Evolutionary conservation across 2,113 vertebrate genomes (phyloP).

Genomic region (Misgurnus mizolepis): DNA sequence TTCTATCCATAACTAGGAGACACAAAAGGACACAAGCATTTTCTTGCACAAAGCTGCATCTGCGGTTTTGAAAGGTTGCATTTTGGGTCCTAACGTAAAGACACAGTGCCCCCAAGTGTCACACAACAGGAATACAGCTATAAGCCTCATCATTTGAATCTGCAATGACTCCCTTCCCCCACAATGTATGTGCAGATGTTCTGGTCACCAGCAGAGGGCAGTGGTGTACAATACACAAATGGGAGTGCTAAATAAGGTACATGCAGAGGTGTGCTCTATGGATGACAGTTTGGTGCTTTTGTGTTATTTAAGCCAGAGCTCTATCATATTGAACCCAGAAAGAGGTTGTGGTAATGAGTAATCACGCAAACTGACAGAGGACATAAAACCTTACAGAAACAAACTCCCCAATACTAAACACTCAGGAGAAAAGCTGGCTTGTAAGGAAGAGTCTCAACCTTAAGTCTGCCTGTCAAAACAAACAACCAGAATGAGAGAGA

Average conservation of each 20-base stretch:
- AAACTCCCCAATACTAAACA: slow-evolving; percentile 1
- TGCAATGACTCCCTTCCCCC: slow-evolving; percentile 20
- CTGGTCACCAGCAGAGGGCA: slow-evolving; percentile 71
- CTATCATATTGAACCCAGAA: not conserved
- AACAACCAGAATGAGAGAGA: not conserved
- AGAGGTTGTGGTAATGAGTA: slow-evolving; percentile 56
- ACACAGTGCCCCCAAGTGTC: slow-evolving; percentile 79
- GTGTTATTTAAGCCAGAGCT: not conserved
- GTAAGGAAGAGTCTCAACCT: slow-evolving; percentile 13
- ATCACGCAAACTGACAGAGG: slow-evolving; percentile 53
- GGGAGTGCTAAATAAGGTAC: not conserved
- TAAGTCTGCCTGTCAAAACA: slow-evolving; percentile 8
- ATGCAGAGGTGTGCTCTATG: not conserved
- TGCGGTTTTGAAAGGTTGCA: not conserved
- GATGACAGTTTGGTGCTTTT: not conserved
- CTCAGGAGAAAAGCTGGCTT: not conserved
- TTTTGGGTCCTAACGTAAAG: slow-evolving; percentile 47
- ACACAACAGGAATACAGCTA: slow-evolving; percentile 21
- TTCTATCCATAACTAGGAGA: not conserved
- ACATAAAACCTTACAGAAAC: too few relatives aligned
- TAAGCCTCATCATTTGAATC: not conserved
- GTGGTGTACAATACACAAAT: slow-evolving; percentile 60
- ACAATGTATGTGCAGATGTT: slow-evolving; percentile 50
- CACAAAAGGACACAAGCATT: slow-evolving; percentile 16
- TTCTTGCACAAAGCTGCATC: not conserved